These are phyloP conservation scores for Phrynosoma platyrhinos DNA, from an alignment of 2,113 vertebrate genomes.

Conservation along the genomic window DNA sequence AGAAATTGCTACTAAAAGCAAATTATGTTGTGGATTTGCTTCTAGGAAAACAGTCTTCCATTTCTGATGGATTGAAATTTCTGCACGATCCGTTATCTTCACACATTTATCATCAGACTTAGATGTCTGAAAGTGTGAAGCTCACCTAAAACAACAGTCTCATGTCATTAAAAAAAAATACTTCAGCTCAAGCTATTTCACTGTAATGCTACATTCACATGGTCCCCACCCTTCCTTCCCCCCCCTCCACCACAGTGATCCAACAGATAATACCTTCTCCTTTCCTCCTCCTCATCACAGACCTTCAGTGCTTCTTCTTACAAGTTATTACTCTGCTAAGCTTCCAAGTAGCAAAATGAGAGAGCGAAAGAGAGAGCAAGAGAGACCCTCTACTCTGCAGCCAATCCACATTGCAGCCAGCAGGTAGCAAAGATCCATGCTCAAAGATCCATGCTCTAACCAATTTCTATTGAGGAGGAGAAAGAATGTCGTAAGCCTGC, in stretches of 20 bases:
- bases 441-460: neutral
- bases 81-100: slow-evolving; percentile 43
- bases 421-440: slow-evolving; percentile 38
- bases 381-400: slow-evolving; percentile 36
- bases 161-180: neutral
- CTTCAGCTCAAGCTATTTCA: slow-evolving; percentile 30
- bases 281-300: neutral
- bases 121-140: slow-evolving; percentile 50
- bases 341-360: neutral
- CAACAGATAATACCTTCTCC: slow-evolving; percentile 10
- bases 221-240: neutral
- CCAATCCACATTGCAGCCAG: slow-evolving; percentile 15
- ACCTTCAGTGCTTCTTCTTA: slow-evolving; percentile 45
- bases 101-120: slow-evolving; percentile 44
- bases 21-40: slow-evolving; percentile 18
- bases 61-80: slow-evolving; percentile 49
- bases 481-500: neutral
- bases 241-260: neutral
- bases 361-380: neutral
- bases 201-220: neutral
- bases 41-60: slow-evolving; percentile 24
- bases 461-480: neutral
- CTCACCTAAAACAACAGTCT: slow-evolving; percentile 46
- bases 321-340: slow-evolving; percentile 40
- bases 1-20: neutral